phyloP scores from a whole-genome alignment of 2,113 vertebrate genomes.

The Mesembrinibis cayennensis region DNA sequence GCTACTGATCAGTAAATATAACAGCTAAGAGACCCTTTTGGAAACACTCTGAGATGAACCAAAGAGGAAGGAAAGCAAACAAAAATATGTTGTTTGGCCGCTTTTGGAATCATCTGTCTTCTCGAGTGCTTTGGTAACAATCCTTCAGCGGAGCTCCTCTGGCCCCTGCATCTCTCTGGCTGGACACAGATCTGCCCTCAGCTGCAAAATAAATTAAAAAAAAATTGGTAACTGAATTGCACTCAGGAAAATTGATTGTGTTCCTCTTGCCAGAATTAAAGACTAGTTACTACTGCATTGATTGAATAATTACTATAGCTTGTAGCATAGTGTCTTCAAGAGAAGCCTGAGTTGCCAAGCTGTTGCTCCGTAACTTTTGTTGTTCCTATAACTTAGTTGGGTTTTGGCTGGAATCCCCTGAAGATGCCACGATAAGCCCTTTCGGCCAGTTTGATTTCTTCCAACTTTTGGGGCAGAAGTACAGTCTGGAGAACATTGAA shows the following conservation, averaged over 20 bases:
- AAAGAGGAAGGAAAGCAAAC: not conserved
- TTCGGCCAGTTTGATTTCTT: not conserved
- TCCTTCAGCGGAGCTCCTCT: not conserved
- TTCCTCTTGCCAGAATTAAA: not conserved
- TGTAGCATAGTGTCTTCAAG: not conserved
- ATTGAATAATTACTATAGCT: not conserved
- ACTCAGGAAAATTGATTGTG: not conserved
- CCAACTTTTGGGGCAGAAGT: not conserved
- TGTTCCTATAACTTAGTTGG: not conserved
- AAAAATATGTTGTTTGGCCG: fast-evolving
- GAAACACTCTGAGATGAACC: not conserved
- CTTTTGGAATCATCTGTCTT: not conserved
- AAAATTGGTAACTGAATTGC: not conserved
- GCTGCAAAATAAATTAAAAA: not conserved
- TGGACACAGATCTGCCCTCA: not conserved
- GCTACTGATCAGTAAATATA: not conserved
- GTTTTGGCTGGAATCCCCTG: not conserved
- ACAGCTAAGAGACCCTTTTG: not conserved
- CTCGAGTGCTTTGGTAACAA: not conserved
- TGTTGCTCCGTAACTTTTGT: not conserved
- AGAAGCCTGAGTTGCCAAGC: not conserved
- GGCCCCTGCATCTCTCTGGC: not conserved
- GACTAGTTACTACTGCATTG: not conserved
- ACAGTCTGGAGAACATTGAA: not conserved
- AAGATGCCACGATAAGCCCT: not conserved